Conservation (phyloP, 2,113 vertebrate genomes). For the Dolichotis patagonum region DNA sequence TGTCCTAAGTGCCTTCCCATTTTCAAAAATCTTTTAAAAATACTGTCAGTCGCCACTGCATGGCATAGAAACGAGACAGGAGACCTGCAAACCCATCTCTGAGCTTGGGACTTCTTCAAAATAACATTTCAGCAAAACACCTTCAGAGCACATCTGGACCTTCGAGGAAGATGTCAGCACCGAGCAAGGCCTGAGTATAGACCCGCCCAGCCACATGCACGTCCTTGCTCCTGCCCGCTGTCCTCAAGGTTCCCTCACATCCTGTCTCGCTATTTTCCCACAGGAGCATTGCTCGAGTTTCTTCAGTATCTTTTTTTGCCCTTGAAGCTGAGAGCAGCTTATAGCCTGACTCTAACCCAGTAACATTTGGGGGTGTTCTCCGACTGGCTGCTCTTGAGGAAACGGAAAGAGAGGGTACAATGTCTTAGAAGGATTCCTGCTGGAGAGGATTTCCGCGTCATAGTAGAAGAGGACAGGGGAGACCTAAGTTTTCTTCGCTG, state of each 20-base stretch:
- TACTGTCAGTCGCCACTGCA: neutral
- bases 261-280: neutral
- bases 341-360: neutral
- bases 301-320: neutral
- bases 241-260: neutral
- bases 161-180: neutral
- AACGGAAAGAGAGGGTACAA: neutral
- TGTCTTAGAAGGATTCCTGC: neutral
- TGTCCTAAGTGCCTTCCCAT: conserved; percentile 61
- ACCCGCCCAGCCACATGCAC: neutral
- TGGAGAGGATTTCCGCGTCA: neutral
- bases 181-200: too few species aligned
- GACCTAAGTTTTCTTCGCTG: neutral
- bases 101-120: conserved; percentile 2
- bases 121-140: conserved; percentile 54
- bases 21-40: conserved; percentile 57
- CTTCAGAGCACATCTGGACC: conserved; percentile 42
- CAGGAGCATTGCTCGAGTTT: fast-evolving
- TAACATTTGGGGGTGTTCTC: neutral
- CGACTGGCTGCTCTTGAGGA: neutral
- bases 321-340: neutral
- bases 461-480: neutral
- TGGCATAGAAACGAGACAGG: neutral
- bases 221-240: neutral
- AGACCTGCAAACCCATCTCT: conserved; percentile 8